Conservation (phyloP, 1,140 invertebrate species). For the Mya arenaria region DNA sequence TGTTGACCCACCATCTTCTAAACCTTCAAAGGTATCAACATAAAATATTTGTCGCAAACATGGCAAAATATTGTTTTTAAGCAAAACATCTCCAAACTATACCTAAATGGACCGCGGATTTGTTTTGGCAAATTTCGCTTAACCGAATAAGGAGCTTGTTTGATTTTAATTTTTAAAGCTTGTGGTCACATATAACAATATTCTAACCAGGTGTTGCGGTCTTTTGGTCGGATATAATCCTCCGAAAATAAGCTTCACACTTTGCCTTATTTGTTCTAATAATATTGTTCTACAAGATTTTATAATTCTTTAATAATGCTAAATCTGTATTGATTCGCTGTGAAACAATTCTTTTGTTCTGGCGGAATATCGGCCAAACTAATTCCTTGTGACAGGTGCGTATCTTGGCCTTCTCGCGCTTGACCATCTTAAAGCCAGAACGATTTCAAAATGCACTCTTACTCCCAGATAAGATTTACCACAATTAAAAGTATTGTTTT, state of each 20-base stretch:
- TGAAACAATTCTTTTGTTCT: conserved; percentile 5
- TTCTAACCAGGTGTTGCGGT: neutral
- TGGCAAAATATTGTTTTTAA: neutral
- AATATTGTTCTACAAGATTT: conserved; percentile 22
- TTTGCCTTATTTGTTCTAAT: conserved; percentile 41
- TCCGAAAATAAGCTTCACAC: conserved; percentile 44
- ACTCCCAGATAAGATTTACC: no score
- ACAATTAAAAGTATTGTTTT: no score
- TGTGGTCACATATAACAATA: neutral
- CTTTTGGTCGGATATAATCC: neutral
- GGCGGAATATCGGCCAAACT: conserved; percentile 10
- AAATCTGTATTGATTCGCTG: neutral
- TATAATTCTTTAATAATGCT: neutral
- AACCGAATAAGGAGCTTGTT: neutral
- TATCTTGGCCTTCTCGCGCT: no score
- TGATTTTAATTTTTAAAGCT: neutral
- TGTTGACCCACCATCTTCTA: no score
- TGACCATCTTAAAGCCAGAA: no score
- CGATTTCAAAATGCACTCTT: no score
- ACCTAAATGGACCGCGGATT: neutral
- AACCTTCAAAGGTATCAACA: neutral
- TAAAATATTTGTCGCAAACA: neutral
- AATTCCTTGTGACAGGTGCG: no score
- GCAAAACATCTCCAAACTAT: neutral
- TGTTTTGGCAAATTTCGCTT: neutral